Evolutionary conservation across 2,888 invertebrate genomes (phyloP).

Genomic region (Halocaridina rubra): DNA sequence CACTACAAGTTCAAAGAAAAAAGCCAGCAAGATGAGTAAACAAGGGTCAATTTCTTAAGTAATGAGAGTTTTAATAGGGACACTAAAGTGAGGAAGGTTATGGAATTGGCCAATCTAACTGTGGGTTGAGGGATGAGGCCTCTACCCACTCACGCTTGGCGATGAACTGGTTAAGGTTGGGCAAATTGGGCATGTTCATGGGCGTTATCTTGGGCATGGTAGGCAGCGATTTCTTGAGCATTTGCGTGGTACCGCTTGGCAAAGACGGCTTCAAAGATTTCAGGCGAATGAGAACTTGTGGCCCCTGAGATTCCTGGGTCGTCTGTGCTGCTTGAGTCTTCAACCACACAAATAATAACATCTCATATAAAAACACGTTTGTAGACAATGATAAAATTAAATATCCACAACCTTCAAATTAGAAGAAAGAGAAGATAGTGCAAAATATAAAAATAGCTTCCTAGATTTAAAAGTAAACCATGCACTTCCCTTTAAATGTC

Average conservation of each 20-base stretch:
- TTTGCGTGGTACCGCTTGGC: slow-evolving; percentile 14
- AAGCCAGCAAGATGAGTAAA: too few species aligned
- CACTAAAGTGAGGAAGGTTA: too few species aligned
- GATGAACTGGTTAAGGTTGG: slow-evolving; percentile 35
- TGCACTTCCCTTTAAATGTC: neutral
- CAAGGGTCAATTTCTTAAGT: too few species aligned
- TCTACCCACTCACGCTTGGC: slow-evolving; percentile 45
- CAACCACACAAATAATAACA: too few species aligned
- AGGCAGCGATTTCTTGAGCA: slow-evolving; percentile 27
- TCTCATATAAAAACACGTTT: too few species aligned
- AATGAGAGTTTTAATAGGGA: too few species aligned
- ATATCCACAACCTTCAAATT: neutral
- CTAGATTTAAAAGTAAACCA: too few species aligned
- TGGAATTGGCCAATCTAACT: too few species aligned
- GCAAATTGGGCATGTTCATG: slow-evolving; percentile 32
- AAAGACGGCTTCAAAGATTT: slow-evolving; percentile 40
- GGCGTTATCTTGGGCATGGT: slow-evolving; percentile 43
- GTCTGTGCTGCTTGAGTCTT: too few species aligned
- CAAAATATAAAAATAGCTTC: too few species aligned
- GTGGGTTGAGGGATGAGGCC: slow-evolving; percentile 24
- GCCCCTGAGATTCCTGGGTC: neutral
- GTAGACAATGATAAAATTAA: neutral
- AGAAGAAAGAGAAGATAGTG: neutral
- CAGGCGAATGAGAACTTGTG: slow-evolving; percentile 39
- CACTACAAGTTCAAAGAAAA: too few species aligned